Evolutionary conservation across 2,113 vertebrate genomes (phyloP).

Genomic region (cattle (Bos taurus)): ARS-UCD2.0 NC_037348.1:50559501-50560000

Average conservation of each 20-base stretch:
- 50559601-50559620: background rate
- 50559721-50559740: background rate
- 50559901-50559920: background rate
- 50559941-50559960: background rate
- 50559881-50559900: background rate
- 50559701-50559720: background rate
- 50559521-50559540: background rate
- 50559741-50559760: background rate
- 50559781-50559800: background rate
- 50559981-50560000: background rate
- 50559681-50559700: background rate
- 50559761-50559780: background rate
- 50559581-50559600: background rate
- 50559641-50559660: background rate
- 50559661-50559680: background rate
- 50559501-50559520: background rate
- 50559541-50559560: background rate
- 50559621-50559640: background rate
- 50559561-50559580: background rate
- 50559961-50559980: background rate
- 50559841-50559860: background rate
- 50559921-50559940: background rate
- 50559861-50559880: background rate
- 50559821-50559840: background rate
- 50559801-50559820: background rate